A percentile compares a stretch with the other conserved stretches of the same genome.
Evolutionary conservation across 2,888 invertebrate genomes (phyloP).

Genomic region (Nymphalis c-album): DNA sequence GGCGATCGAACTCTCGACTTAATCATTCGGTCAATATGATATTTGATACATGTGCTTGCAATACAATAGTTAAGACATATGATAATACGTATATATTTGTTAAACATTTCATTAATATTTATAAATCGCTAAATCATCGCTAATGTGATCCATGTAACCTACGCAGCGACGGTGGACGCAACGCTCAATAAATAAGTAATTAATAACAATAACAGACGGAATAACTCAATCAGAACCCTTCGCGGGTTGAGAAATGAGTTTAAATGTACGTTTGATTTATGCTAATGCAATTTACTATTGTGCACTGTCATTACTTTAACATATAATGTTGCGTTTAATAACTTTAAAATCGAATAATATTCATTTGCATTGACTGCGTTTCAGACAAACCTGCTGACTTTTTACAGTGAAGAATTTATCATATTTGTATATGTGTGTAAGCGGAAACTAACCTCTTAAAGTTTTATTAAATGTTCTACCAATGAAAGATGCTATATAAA

Average conservation of each 20-base stretch:
- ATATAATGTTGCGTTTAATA: background rate
- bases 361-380: too few species aligned
- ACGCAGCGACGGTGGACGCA: conserved; percentile 7
- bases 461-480: too few species aligned
- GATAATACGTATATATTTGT: too few species aligned
- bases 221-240: conserved; percentile 57
- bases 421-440: too few species aligned
- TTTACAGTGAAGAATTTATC: too few species aligned
- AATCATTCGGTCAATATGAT: too few species aligned
- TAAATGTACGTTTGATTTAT: conserved; percentile 19
- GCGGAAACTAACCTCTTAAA: too few species aligned
- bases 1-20: too few species aligned
- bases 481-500: too few species aligned
- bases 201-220: conserved; percentile 65
- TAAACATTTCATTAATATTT: background rate
- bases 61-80: too few species aligned
- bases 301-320: background rate
- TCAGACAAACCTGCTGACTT: too few species aligned
- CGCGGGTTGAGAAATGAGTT: conserved; percentile 22
- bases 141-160: background rate
- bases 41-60: too few species aligned
- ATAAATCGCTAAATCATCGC: conserved; percentile 3
- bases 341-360: background rate
- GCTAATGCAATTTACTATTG: conserved; percentile 21
- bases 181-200: conserved; percentile 65